phyloP scores from a whole-genome alignment of 2,888 invertebrate species.

The Chrysotoxum bicinctum region DNA sequence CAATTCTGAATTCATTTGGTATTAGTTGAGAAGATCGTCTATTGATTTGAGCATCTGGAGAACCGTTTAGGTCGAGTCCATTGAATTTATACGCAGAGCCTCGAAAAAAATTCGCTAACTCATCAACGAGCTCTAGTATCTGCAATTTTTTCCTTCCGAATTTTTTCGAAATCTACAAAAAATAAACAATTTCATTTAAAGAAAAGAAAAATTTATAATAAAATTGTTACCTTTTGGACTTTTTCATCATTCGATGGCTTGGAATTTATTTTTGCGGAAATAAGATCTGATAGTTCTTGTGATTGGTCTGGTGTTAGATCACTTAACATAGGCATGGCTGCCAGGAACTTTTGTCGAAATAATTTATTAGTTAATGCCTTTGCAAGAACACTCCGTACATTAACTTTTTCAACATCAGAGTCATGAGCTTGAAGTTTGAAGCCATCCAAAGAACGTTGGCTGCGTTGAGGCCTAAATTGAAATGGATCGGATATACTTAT shows the following conservation, averaged over 20 bases:
- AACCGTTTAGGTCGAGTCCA: slow-evolving; percentile 73
- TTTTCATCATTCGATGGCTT: slow-evolving; percentile 83
- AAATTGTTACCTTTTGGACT: slow-evolving; percentile 83
- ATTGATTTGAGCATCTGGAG: slow-evolving; percentile 11
- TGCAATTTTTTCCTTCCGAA: slow-evolving; percentile 84
- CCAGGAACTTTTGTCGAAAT: slow-evolving; percentile 84
- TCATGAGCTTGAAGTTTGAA: slow-evolving; percentile 74
- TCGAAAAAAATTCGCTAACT: slow-evolving; percentile 85
- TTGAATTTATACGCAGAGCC: slow-evolving; percentile 81
- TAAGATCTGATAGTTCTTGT: slow-evolving; percentile 85
- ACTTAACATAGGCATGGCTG: slow-evolving; percentile 86
- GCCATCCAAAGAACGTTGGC: slow-evolving; percentile 57
- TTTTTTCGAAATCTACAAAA: slow-evolving; percentile 84
- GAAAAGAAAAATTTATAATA: not conserved
- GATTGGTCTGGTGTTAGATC: slow-evolving; percentile 85
- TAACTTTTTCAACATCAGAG: slow-evolving; percentile 81
- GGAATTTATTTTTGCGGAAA: slow-evolving; percentile 85
- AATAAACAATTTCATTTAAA: slow-evolving; percentile 56
- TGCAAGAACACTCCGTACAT: slow-evolving; percentile 83
- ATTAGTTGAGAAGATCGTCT: slow-evolving; percentile 74
- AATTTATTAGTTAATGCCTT: slow-evolving; percentile 84
- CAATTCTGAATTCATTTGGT: slow-evolving; percentile 66
- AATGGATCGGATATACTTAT: slow-evolving; percentile 54
- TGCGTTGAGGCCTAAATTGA: not conserved
- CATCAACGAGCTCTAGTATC: slow-evolving; percentile 83